Base-by-base conservation (phyloP, 2,797 vertebrate genomes). In the Semotilus atromaculatus region DNA sequence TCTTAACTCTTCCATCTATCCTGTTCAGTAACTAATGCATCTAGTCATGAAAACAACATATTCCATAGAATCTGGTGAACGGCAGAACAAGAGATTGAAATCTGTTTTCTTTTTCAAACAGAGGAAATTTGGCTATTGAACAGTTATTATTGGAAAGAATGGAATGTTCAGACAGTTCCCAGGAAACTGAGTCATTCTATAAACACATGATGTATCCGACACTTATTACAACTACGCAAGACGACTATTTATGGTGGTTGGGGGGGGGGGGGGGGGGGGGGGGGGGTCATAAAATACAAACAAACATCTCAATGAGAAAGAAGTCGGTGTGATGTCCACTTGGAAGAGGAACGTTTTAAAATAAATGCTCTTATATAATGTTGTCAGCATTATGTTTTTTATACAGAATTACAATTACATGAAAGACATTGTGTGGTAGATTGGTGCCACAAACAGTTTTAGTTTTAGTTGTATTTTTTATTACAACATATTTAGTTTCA, bases 121-220 rank as follows among this genome's bases (percentile, higher is more conserved):
- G 55, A 64, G 76, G 73, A 83, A 85, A 87, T 87, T 72, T 88
- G 86, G 84, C 89, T 85, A 83, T 86, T 77, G 71, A 73, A 80
- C 45, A 66, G 75, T 82, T 81, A 84, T 66, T 84, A 77, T 68
- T 84, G 74, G 81, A 80, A 83, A 67, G 62, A 78, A 85, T 81
- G 48, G 80, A 81, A 81, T 87, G 80, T 86, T 86, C 76, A 84
- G 84, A 70, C 60, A 83, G 60, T 82, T 86, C 81, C 84, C 80
- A 80, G 86, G 85, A 91, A 88, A 88, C 87, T 86, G 85, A 90
- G 70, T 91, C 80, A 90, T 68, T 88, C 82, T 43, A 71, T 80
- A 88, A 90, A 91, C 86, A 84, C 77, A 89, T 78, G 82, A 85
- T 62, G 70, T 68, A 80, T 80, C 86, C 83, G 60, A 7, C 62